Percentiles rank a stretch among this genome's conserved stretches.
phyloP scores from a whole-genome alignment of 1,140 invertebrate species.

The Eriosoma lanigerum region DNA sequence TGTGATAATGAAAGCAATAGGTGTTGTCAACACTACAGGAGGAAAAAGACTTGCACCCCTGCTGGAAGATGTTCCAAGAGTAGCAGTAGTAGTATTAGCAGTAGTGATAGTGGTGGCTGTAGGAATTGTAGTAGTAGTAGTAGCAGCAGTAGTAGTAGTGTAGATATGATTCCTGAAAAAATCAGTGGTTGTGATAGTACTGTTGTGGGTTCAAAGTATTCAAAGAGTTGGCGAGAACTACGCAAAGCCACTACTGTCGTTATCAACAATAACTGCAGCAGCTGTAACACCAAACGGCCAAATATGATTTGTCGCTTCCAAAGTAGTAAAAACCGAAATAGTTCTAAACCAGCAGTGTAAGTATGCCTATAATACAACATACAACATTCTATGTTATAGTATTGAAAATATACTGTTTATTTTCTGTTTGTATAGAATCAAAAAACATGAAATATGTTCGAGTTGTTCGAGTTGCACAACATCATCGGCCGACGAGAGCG shows the following conservation, averaged over 20 bases:
- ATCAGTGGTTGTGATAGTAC: neutral
- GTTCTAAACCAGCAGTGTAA: conserved; percentile 9
- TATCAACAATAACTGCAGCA: neutral
- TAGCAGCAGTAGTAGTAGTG: neutral
- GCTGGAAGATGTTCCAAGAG: neutral
- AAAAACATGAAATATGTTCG: conserved; percentile 41
- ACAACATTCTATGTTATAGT: too few species aligned
- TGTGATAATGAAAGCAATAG: neutral
- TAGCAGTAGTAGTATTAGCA: neutral
- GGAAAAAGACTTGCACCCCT: neutral
- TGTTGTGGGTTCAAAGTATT: neutral
- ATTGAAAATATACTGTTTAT: too few species aligned
- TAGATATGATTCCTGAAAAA: neutral
- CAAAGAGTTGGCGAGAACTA: conserved; percentile 32
- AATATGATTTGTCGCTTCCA: conserved; percentile 24
- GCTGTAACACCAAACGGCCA: neutral
- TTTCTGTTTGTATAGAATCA: neutral
- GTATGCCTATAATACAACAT: neutral
- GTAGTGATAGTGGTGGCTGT: neutral
- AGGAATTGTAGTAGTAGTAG: neutral
- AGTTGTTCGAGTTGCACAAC: conserved; percentile 41
- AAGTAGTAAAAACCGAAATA: neutral
- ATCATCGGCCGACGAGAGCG: conserved; percentile 42
- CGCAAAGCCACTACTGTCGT: neutral
- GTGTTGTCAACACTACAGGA: conserved; percentile 16